These are phyloP conservation scores for Xenopus laevis DNA, from an alignment of 2,113 vertebrate genomes.

Conservation along the genomic window DNA sequence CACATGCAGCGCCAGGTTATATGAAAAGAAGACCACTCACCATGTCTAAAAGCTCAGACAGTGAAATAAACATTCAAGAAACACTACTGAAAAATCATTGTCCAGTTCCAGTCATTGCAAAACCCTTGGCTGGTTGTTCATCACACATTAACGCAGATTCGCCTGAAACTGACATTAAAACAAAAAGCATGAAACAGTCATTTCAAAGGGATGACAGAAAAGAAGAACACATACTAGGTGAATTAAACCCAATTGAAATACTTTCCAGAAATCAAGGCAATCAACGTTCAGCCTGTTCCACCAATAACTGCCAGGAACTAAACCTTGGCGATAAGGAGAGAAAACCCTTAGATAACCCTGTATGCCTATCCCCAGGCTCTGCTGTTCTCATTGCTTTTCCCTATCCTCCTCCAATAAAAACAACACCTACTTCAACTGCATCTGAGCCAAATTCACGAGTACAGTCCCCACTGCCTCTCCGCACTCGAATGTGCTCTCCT, in stretches of 20 bases:
- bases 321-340: neutral
- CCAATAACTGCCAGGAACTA: neutral
- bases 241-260: neutral
- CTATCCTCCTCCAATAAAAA: constrained; percentile 50
- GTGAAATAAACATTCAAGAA: constrained; percentile 3
- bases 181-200: neutral
- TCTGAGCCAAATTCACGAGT: constrained; percentile 72
- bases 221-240: constrained; percentile 27
- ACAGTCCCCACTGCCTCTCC: constrained; percentile 61
- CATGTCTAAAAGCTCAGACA: constrained; percentile 25
- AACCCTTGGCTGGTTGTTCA: neutral
- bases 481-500: constrained; percentile 58
- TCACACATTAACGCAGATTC: constrained; percentile 7
- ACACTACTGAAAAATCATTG: neutral
- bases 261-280: constrained; percentile 33
- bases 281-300: constrained; percentile 31
- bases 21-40: constrained; percentile 55
- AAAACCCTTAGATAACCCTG: neutral
- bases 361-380: constrained; percentile 20
- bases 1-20: constrained; percentile 77
- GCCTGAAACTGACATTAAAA: constrained; percentile 3
- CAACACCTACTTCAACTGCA: constrained; percentile 60
- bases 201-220: constrained; percentile 21
- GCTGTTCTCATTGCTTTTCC: constrained; percentile 34
- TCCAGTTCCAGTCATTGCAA: neutral